phyloP scores from a whole-genome alignment of 2,888 invertebrate species.

The Pristionchus fissidentatus region DNA sequence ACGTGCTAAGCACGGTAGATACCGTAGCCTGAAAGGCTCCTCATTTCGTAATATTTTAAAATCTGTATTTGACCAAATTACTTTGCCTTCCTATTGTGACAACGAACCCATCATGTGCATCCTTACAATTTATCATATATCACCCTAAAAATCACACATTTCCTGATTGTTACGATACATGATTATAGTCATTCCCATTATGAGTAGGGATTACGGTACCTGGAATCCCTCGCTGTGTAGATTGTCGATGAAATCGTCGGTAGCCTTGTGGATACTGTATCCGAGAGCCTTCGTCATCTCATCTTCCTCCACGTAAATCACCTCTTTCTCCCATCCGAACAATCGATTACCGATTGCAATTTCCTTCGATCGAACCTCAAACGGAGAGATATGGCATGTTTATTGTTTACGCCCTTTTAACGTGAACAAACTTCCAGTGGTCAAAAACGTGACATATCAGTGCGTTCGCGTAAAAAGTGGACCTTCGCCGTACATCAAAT shows the following conservation, averaged over 20 bases:
- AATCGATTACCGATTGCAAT: conserved; percentile 26
- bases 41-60: no score
- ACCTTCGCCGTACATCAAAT: no score
- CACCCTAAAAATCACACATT: not conserved
- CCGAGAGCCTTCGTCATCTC: not conserved
- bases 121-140: not conserved
- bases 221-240: conserved; percentile 46
- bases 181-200: not conserved
- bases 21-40: conserved; percentile 42
- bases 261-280: conserved; percentile 42
- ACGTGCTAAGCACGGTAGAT: conserved; percentile 37
- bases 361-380: conserved; percentile 43
- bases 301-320: conserved; percentile 26
- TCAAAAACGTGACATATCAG: not conserved
- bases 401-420: no score
- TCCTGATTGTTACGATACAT: not conserved
- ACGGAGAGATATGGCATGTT: not conserved
- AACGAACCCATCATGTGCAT: not conserved
- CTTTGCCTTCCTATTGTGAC: not conserved
- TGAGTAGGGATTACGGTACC: not conserved
- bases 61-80: not conserved
- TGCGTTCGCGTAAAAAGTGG: no score
- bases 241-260: conserved; percentile 34
- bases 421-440: not conserved
- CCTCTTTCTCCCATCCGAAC: conserved; percentile 26